A percentile compares a stretch with the other conserved stretches of the same genome.
Evolutionary conservation across 2,113 vertebrate genomes (phyloP).

Genomic region (Geococcyx californianus): DNA sequence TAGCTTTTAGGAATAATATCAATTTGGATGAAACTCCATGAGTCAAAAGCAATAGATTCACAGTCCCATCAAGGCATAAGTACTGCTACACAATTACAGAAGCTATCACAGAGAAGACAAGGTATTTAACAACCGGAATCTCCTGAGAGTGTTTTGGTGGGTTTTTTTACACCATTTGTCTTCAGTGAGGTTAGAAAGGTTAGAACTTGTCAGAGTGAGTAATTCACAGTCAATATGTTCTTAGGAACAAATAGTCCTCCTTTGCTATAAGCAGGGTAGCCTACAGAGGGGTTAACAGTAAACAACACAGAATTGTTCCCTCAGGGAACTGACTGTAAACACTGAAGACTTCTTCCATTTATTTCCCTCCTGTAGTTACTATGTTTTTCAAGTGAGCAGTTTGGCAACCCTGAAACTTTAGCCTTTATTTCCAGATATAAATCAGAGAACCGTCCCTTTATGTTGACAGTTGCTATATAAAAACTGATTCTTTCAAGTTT

Average conservation of each 20-base stretch:
- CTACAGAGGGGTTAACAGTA: background rate
- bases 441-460: conserved; percentile 30
- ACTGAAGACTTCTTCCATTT: background rate
- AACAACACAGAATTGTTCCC: background rate
- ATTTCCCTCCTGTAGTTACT: background rate
- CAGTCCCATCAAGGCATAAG: background rate
- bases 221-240: background rate
- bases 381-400: conserved; percentile 27
- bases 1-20: conserved; percentile 47
- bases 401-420: conserved; percentile 33
- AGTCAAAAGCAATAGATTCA: conserved; percentile 2
- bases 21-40: conserved; percentile 34
- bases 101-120: background rate
- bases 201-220: background rate
- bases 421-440: conserved; percentile 58
- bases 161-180: background rate
- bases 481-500: conserved; percentile 49
- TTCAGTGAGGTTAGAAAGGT: background rate
- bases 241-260: background rate
- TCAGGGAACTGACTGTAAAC: background rate
- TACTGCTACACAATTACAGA: background rate
- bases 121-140: background rate
- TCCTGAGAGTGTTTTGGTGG: background rate
- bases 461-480: conserved; percentile 43
- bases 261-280: background rate